phyloP scores from a whole-genome alignment of 2,113 vertebrate species.

The Oncorhynchus kisutch region DNA sequence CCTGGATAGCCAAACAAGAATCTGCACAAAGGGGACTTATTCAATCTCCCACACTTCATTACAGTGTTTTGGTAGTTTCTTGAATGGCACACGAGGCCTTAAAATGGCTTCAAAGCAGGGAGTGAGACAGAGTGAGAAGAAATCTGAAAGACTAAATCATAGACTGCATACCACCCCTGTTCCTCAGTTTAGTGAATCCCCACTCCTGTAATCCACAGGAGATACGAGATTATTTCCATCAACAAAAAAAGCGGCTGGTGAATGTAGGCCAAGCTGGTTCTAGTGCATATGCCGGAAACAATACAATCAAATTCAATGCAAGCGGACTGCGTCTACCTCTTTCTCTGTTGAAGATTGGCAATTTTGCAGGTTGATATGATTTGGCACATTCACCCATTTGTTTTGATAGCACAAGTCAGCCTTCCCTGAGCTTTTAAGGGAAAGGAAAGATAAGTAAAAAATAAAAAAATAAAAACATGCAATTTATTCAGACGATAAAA shows the following conservation, averaged over 20 bases:
- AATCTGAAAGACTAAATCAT: slow-evolving; percentile 36
- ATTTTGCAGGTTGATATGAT: slow-evolving; percentile 22
- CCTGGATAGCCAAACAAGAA: slow-evolving; percentile 36
- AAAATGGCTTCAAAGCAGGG: slow-evolving; percentile 51
- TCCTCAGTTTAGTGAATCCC: slow-evolving; percentile 46
- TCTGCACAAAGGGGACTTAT: slow-evolving; percentile 45
- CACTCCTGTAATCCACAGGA: slow-evolving; percentile 49
- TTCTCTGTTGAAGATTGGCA: not conserved
- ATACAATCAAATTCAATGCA: slow-evolving; percentile 26
- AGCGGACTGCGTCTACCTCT: slow-evolving; percentile 3
- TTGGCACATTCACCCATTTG: slow-evolving; percentile 16
- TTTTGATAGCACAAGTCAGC: slow-evolving; percentile 15
- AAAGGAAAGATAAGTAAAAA: not conserved
- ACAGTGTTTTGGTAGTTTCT: slow-evolving; percentile 21
- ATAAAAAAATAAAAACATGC: slow-evolving; percentile 2
- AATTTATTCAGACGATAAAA: slow-evolving; percentile 17
- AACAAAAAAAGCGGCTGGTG: slow-evolving; percentile 39
- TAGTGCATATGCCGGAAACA: slow-evolving; percentile 31
- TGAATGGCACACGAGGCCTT: slow-evolving; percentile 41
- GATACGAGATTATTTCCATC: slow-evolving; percentile 57
- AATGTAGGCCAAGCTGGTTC: slow-evolving; percentile 58
- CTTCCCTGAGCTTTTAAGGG: slow-evolving; percentile 18
- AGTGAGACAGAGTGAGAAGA: slow-evolving; percentile 10
- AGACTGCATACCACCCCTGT: slow-evolving; percentile 35
- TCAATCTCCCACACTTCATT: slow-evolving; percentile 54